These are phyloP conservation scores for Macropus fuliginosus DNA, from an alignment of 2,797 vertebrate genomes.

Conservation along the genomic window DNA sequence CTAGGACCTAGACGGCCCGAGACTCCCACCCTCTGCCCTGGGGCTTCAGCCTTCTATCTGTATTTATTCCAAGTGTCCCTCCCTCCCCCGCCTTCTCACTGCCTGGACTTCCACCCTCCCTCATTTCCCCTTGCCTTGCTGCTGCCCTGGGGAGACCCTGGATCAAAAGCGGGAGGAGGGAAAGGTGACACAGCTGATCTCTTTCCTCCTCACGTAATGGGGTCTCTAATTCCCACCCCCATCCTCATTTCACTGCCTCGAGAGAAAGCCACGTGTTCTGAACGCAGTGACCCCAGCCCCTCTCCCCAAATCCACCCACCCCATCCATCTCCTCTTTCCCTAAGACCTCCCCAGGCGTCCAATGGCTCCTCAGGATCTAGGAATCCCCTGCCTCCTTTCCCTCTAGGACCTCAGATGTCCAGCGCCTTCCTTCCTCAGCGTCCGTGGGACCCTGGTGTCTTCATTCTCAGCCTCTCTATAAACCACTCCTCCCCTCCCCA, in stretches of 20 bases:
- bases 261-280: neutral
- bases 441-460: conserved; percentile 27
- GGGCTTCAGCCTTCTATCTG: neutral
- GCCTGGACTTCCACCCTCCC: neutral
- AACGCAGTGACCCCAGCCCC: neutral
- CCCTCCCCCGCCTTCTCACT: neutral
- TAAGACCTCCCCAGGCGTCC: neutral
- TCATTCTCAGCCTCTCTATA: neutral
- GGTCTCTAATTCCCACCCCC: neutral
- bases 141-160: neutral
- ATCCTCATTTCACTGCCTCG: neutral
- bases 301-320: neutral
- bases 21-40: neutral
- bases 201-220: neutral
- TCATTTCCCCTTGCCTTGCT: neutral
- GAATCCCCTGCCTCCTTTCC: neutral
- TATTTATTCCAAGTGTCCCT: neutral
- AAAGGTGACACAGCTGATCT: conserved; percentile 22
- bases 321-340: neutral
- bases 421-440: neutral
- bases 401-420: neutral
- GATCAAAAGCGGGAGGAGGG: neutral
- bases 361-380: neutral
- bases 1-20: neutral
- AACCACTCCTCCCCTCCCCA: neutral